phyloP scores from a whole-genome alignment of 2,797 vertebrate species.

The Bufotes viridis region DNA sequence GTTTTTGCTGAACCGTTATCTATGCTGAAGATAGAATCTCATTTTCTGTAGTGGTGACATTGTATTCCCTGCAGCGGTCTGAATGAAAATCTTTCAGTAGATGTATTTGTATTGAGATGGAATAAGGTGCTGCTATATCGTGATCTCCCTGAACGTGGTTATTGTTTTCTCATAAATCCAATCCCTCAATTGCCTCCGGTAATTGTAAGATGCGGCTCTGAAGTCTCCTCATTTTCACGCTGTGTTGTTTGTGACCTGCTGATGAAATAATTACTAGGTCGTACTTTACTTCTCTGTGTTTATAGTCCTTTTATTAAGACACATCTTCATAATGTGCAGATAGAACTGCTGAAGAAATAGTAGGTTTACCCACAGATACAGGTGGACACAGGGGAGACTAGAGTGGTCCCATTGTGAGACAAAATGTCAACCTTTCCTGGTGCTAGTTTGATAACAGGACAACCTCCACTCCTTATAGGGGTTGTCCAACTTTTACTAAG shows the following conservation, averaged over 20 bases:
- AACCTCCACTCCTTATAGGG: too few species aligned
- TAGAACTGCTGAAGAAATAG: neutral
- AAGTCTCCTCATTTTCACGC: neutral
- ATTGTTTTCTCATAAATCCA: conserved; percentile 28
- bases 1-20: neutral
- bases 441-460: neutral
- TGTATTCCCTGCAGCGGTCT: conserved; percentile 23
- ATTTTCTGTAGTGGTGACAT: conserved; percentile 32
- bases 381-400: neutral
- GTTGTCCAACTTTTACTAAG: too few species aligned
- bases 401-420: neutral
- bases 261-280: conserved; percentile 14
- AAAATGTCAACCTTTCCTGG: neutral
- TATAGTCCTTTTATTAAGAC: neutral
- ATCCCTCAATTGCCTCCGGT: conserved; percentile 7
- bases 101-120: conserved; percentile 33
- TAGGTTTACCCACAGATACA: neutral
- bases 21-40: conserved; percentile 16
- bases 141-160: neutral
- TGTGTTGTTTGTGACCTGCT: neutral
- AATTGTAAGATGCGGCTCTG: neutral
- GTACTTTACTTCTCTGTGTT: neutral
- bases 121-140: conserved; percentile 25
- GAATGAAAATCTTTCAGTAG: neutral
- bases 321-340: neutral